These are phyloP conservation scores for Agriopis aurantiaria DNA, from an alignment of 2,888 invertebrate genomes.

Conservation along the genomic window DNA sequence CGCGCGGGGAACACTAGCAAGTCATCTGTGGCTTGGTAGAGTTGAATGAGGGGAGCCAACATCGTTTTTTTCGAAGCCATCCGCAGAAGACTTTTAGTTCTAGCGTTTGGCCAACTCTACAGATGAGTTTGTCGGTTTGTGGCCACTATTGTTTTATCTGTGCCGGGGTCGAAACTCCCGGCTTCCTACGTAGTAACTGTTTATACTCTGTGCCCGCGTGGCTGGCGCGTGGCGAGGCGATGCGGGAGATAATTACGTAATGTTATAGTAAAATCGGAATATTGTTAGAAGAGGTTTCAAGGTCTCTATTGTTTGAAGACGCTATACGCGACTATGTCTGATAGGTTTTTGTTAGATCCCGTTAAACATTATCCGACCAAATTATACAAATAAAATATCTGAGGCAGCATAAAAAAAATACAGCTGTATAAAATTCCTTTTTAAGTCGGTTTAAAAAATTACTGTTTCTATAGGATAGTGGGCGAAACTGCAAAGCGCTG, in stretches of 20 bases:
- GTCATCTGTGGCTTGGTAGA: conserved; percentile 13
- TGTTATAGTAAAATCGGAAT: neutral
- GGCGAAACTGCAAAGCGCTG: too few species aligned
- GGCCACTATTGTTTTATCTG: neutral
- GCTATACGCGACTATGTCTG: neutral
- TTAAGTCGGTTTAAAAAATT: too few species aligned
- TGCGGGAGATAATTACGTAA: conserved; percentile 5
- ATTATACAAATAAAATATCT: too few species aligned
- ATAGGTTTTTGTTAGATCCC: neutral
- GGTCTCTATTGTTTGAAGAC: conserved; percentile 2
- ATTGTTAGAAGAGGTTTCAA: conserved; percentile 8
- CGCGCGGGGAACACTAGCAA: conserved; percentile 18
- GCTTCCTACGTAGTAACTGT: neutral
- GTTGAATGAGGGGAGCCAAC: neutral
- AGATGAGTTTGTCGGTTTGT: neutral
- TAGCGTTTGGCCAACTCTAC: neutral
- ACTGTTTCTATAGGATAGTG: too few species aligned
- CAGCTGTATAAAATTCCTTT: too few species aligned
- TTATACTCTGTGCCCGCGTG: neutral
- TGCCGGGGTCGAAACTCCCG: neutral
- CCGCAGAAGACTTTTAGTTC: neutral
- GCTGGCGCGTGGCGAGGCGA: conserved; percentile 4
- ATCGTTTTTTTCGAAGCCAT: neutral
- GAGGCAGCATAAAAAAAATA: too few species aligned
- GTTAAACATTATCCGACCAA: neutral